Evolutionary conservation across 2,113 vertebrate species (phyloP), one percentile per base, ranked within the genome.

Genomic region (Cyanocitta stelleri): DNA sequence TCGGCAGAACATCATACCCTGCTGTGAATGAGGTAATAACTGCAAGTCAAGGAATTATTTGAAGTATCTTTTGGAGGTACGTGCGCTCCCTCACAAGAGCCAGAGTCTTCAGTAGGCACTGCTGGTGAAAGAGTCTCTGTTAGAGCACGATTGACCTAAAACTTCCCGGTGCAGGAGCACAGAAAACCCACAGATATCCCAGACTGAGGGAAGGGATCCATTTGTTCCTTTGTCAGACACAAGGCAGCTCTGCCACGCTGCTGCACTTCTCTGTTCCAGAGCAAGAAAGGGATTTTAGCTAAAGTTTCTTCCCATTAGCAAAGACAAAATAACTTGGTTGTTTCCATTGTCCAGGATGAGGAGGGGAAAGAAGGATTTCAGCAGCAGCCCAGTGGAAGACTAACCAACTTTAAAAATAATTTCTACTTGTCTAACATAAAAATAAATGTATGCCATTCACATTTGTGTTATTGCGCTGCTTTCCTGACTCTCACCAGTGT

Each of bases 11-110:
- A 76, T 95, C 68, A 2, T 68, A 66, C 96, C 64, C 92, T 83
- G 90, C 85, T 55, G 93, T 56, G 82, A 95, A 82, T 43, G 87
- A 61, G 87, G 97, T 77, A 87, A 77, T 88, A 93, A 79, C 89
- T 94, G 97, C 64, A 12, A 85, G 90, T 84, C 74, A 48, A 75
- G 86, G 97, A 93, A 61, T 85, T 90, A 58, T 77, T 94, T 77
- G 56, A 79, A 83, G 95, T 43, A 8, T 90, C 87, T 92, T 85
- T 63, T 46, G 78, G 56, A 73, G 94, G 94, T 94, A 94, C 83
- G 52, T 91, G 79, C 26, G 0, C 64, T 76, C 87, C 13, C 7
- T 79, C 87, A 58, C 88, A 84, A 56, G 39, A 44, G 75, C 77
- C 67, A 33, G 67, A 30, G 3, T 33, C 84, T 85, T 68, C 59